A percentile compares a stretch with the other conserved stretches of the same genome.
These are phyloP conservation scores for Catocala fraxini DNA, from an alignment of 2,888 invertebrate species.

Conservation along the genomic window DNA sequence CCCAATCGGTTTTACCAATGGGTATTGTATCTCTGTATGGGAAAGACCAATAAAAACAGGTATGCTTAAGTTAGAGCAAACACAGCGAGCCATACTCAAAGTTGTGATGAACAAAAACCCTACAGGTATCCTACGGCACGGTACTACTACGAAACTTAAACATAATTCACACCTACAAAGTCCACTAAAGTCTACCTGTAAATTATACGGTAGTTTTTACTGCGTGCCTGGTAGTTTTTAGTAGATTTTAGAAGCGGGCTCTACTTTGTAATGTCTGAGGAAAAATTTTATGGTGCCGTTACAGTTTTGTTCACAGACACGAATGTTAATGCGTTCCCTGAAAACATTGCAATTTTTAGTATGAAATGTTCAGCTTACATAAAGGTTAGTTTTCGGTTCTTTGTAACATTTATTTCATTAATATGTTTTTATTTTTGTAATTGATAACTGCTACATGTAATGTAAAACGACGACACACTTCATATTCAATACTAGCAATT, in stretches of 20 bases:
- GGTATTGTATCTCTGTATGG: no score
- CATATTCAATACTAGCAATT: no score
- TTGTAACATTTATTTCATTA: not conserved
- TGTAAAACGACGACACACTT: no score
- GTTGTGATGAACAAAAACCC: no score
- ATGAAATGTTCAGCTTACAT: slow-evolving; percentile 7
- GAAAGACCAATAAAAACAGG: no score
- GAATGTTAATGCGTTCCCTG: slow-evolving; percentile 10
- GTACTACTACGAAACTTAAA: slow-evolving; percentile 58
- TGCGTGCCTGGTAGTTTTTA: slow-evolving; percentile 20
- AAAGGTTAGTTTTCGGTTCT: not conserved
- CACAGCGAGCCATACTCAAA: no score
- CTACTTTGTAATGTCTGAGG: slow-evolving; percentile 16
- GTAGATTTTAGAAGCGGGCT: slow-evolving; percentile 18
- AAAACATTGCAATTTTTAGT: slow-evolving; percentile 5
- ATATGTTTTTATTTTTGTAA: no score
- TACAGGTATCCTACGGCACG: no score
- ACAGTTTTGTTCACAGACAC: slow-evolving; percentile 10
- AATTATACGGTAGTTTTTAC: slow-evolving; percentile 16
- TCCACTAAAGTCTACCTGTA: slow-evolving; percentile 12
- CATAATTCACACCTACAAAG: slow-evolving; percentile 64
- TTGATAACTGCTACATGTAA: no score
- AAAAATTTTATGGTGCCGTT: slow-evolving; percentile 25
- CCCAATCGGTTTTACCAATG: no score
- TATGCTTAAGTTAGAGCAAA: no score